Conservation (phyloP, 2,888 invertebrate genomes). For the Trichogramma evanescens region DNA sequence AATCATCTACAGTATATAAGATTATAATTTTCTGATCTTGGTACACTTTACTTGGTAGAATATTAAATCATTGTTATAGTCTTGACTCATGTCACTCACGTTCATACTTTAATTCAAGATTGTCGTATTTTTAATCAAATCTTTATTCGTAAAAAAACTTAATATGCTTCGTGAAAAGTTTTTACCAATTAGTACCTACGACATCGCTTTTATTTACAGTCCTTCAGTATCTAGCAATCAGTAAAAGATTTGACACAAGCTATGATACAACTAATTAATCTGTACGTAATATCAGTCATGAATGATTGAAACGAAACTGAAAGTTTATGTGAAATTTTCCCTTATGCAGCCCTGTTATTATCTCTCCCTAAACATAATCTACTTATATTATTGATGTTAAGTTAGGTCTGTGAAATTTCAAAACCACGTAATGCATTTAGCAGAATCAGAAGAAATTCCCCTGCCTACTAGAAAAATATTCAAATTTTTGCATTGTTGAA, state of each 20-base stretch:
- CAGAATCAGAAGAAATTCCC: constrained; percentile 13
- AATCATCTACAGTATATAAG: constrained; percentile 10
- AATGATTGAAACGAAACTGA: no score
- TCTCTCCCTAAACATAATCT: no score
- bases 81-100: neutral
- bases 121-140: neutral
- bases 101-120: constrained; percentile 1
- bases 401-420: constrained; percentile 4
- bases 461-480: constrained; percentile 21
- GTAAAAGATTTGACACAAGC: no score
- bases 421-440: neutral
- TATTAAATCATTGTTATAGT: constrained; percentile 7
- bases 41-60: constrained; percentile 4
- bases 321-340: no score
- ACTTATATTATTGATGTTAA: no score
- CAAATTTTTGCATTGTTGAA: constrained; percentile 6
- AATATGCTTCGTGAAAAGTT: no score
- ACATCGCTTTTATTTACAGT: no score
- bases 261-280: no score
- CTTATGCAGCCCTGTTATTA: no score
- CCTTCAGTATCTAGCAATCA: no score
- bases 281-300: no score
- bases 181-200: no score
- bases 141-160: neutral
- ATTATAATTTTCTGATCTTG: constrained; percentile 15